A percentile compares a stretch with the other conserved stretches of the same genome.
phyloP scores from a whole-genome alignment of 2,113 vertebrate genomes.

The Mobula hypostoma region DNA sequence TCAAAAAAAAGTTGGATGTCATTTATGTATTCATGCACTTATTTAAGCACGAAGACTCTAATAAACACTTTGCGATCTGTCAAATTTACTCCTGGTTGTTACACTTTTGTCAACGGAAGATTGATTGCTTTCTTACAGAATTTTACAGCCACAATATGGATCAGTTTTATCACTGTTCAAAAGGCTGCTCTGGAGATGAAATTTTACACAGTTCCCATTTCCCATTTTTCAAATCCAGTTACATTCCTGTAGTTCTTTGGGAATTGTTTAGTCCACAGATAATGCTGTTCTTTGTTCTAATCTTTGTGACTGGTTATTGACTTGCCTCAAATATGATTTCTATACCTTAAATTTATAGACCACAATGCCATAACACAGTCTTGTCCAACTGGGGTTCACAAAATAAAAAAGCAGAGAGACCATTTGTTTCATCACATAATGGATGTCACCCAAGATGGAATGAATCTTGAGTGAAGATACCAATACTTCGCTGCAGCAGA shows the following conservation, averaged over 20 bases:
- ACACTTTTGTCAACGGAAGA: not conserved
- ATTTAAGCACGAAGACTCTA: not conserved
- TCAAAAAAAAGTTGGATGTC: not conserved
- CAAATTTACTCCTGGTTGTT: not conserved
- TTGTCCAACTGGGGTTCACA: not conserved
- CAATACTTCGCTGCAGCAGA: not conserved
- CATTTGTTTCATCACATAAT: not conserved
- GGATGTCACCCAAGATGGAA: not conserved
- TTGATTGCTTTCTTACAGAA: not conserved
- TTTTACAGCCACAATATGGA: conserved; percentile 2
- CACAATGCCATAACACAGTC: not conserved
- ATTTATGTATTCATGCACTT: not conserved
- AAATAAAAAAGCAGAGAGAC: not conserved
- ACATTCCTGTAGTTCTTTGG: not conserved
- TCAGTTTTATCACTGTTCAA: not conserved
- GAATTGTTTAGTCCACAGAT: conserved; percentile 11
- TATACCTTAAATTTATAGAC: not conserved
- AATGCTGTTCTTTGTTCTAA: conserved; percentile 7
- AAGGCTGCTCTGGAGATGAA: not conserved
- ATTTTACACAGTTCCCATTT: conserved; percentile 12
- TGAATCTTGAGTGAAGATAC: not conserved
- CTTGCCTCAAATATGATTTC: conserved; percentile 11
- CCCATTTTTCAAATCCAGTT: not conserved
- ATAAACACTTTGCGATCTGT: not conserved
- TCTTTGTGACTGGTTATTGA: not conserved